phyloP scores from a whole-genome alignment of 2,113 vertebrate genomes.

The Trematocara marginatum region DNA sequence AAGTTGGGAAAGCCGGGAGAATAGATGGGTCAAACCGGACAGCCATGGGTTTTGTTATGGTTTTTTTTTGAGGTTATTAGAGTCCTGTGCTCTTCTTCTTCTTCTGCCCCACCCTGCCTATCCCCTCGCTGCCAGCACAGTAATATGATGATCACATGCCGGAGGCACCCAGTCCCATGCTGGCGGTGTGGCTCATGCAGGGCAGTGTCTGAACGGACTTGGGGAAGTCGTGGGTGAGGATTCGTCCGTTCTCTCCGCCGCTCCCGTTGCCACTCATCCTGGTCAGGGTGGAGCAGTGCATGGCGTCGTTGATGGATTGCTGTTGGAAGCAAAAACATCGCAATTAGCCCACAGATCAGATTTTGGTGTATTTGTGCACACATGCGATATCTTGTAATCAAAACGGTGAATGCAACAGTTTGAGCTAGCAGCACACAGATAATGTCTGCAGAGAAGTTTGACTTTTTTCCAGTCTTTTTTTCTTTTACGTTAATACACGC shows the following conservation, averaged over 20 bases:
- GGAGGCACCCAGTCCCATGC: constrained; percentile 93
- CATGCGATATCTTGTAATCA: not conserved
- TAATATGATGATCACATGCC: constrained; percentile 85
- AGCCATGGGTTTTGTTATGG: constrained; percentile 6
- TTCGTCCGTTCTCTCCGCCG: constrained; percentile 91
- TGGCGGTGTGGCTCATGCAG: constrained; percentile 97
- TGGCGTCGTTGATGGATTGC: constrained; percentile 97
- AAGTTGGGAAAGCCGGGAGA: constrained; percentile 47
- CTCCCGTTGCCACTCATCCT: constrained; percentile 84
- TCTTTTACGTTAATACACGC: not conserved
- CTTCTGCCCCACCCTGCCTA: constrained; percentile 63
- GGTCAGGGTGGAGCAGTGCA: constrained; percentile 91
- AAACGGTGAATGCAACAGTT: not conserved
- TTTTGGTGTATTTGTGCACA: not conserved
- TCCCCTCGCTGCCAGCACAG: constrained; percentile 47
- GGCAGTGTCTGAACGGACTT: constrained; percentile 97
- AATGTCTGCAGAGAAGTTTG: not conserved
- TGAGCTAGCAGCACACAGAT: not conserved
- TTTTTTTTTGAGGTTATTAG: constrained; percentile 22
- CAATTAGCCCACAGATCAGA: not conserved
- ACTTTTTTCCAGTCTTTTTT: not conserved
- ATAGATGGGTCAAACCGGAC: constrained; percentile 44
- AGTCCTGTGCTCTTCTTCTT: constrained; percentile 58
- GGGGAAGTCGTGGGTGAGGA: constrained; percentile 96
- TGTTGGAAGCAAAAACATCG: constrained; percentile 54